Percentiles rank a stretch among this genome's conserved stretches.
phyloP scores from a whole-genome alignment of 2,113 vertebrate species.

The Odocoileus virginianus region DNA sequence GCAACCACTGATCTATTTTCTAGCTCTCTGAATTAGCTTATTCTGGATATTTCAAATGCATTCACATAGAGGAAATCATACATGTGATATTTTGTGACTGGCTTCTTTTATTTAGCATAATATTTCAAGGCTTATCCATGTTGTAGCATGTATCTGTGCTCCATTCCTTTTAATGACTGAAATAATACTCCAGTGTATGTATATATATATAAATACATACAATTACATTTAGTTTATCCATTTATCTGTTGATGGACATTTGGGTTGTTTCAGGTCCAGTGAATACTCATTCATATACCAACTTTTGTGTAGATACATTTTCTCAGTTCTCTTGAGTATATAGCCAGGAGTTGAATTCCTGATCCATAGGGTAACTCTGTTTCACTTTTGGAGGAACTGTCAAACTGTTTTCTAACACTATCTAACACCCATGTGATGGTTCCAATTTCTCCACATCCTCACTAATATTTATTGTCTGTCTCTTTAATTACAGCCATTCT shows the following conservation, averaged over 20 bases:
- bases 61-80: neutral
- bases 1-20: neutral
- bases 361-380: neutral
- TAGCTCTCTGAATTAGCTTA: neutral
- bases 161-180: neutral
- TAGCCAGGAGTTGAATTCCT: neutral
- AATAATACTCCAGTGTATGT: neutral
- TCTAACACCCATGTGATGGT: neutral
- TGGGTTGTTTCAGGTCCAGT: neutral
- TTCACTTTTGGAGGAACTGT: neutral
- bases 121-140: neutral
- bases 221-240: neutral
- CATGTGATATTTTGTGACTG: neutral
- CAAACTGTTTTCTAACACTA: neutral
- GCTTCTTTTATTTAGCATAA: neutral
- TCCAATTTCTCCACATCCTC: neutral
- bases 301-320: neutral
- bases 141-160: no score
- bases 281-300: neutral
- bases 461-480: neutral
- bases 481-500: neutral
- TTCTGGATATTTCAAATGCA: neutral
- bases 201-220: neutral
- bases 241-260: neutral
- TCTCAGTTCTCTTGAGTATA: neutral